A percentile compares a stretch with the other conserved stretches of the same genome.
Evolutionary conservation across 2,113 vertebrate species (phyloP).

Genomic region (Thalassoma bifasciatum): DNA sequence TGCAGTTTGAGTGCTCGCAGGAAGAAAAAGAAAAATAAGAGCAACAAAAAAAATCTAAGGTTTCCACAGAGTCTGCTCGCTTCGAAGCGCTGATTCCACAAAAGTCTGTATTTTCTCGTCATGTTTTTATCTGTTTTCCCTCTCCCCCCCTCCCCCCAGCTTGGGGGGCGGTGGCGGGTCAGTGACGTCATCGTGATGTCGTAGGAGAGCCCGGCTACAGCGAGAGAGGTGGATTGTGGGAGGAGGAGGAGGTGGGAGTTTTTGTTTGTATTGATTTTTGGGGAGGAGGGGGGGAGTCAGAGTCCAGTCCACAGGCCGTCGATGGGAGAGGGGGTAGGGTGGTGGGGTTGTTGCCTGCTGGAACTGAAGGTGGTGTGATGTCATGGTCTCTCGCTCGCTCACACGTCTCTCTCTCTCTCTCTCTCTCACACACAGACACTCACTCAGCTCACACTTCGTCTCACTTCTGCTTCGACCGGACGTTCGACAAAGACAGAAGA

Average conservation of each 20-base stretch:
- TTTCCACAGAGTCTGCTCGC: slow-evolving; percentile 63
- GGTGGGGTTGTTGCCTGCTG: slow-evolving; percentile 80
- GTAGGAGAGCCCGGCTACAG: slow-evolving; percentile 62
- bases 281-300: slow-evolving; percentile 48
- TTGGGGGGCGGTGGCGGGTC: slow-evolving; percentile 25
- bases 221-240: slow-evolving; percentile 52
- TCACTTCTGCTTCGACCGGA: slow-evolving; percentile 83
- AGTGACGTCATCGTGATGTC: slow-evolving; percentile 58
- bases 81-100: slow-evolving; percentile 37
- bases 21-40: slow-evolving; percentile 54
- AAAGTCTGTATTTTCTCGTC: slow-evolving; percentile 43
- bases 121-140: not conserved
- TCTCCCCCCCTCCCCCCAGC: slow-evolving; percentile 7
- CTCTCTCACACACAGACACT: slow-evolving; percentile 89
- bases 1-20: slow-evolving; percentile 60
- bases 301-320: slow-evolving; percentile 66
- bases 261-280: not conserved
- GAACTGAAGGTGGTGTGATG: slow-evolving; percentile 90
- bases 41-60: slow-evolving; percentile 60
- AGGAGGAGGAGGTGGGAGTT: slow-evolving; percentile 21
- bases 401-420: slow-evolving; percentile 87
- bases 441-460: slow-evolving; percentile 33
- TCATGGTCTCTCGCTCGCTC: slow-evolving; percentile 94
- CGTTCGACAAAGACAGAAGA: slow-evolving; percentile 89
- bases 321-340: slow-evolving; percentile 7